Conservation (phyloP, 2,113 vertebrate species). For the Aphelocoma coerulescens region DNA sequence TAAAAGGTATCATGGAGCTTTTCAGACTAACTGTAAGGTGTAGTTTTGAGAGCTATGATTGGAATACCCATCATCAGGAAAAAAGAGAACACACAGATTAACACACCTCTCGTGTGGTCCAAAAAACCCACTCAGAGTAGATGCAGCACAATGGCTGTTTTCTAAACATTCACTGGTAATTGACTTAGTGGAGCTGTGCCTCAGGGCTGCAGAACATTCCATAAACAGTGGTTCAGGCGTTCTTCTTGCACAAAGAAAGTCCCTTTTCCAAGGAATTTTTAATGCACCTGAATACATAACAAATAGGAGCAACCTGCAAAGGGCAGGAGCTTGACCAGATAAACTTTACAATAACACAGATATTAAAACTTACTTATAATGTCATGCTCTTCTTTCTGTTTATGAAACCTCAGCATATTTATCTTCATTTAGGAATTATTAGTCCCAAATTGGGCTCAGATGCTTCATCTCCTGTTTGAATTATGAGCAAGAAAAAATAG, state of each 20-base stretch:
- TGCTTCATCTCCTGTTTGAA: not conserved
- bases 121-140: not conserved
- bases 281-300: not conserved
- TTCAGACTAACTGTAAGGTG: not conserved
- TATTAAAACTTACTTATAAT: slow-evolving; percentile 8
- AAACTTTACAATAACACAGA: not conserved
- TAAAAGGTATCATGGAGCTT: fast-evolving
- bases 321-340: not conserved
- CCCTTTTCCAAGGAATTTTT: not conserved
- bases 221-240: not conserved
- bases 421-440: slow-evolving; percentile 38
- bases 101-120: fast-evolving
- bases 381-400: not conserved
- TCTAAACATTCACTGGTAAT: not conserved
- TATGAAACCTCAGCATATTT: not conserved
- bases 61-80: not conserved
- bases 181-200: not conserved
- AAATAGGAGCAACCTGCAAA: not conserved
- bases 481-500: not conserved
- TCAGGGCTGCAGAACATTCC: not conserved
- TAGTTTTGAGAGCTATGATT: not conserved
- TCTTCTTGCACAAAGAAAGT: not conserved
- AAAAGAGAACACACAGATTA: not conserved
- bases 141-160: not conserved
- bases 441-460: slow-evolving; percentile 2